Base-by-base conservation (phyloP, 2,888 invertebrate species). In the Oconnorella tubifera region DNA sequence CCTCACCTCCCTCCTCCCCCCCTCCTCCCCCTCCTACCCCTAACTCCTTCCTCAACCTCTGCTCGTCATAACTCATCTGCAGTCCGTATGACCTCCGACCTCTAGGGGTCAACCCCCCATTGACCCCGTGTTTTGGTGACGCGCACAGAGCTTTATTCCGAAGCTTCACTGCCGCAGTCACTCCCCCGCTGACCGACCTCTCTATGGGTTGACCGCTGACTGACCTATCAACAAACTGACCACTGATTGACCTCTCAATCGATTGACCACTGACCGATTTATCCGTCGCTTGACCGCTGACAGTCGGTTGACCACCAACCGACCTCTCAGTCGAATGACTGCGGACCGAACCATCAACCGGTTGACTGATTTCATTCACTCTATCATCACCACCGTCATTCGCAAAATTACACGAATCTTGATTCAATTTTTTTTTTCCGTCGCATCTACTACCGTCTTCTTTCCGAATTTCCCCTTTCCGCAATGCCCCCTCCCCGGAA, bases 61-160 rank as follows among this genome's bases (percentile, higher is more conserved):
- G 50, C 60, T 60, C 60, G 4, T 60, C 60, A 14, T 60, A 60
- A 31, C 60, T 60, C 53, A 51, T 51, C 53, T 23, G 14, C 53
- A 51, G 14, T 27, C 23, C 14, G 14, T 51, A 23, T 19, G 14
- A 23, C 14, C 25, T 10, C 19, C 40, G 10, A 19, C 40, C 19
- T 14, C 10, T 14, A 19, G 10, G 10, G 10, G 10, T 19, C 40
- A 40, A 10, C 10, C 40, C 40, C 40, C 40, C 40, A 10, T 40
- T 19, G 10, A 19, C 40, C 40, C 40, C 40, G 10, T 19, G 10
- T 19, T 40, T 40, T n/a, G n/a, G n/a, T n/a, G n/a, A n/a, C n/a
- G n/a, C n/a, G n/a, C n/a, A n/a, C n/a, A n/a, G n/a, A n/a, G n/a
- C n/a, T n/a, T n/a, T n/a, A n/a, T n/a, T n/a, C n/a, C n/a, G n/a